These are phyloP conservation scores for Marronus borbonicus DNA, from an alignment of 2,888 invertebrate species.

Conservation along the genomic window DNA sequence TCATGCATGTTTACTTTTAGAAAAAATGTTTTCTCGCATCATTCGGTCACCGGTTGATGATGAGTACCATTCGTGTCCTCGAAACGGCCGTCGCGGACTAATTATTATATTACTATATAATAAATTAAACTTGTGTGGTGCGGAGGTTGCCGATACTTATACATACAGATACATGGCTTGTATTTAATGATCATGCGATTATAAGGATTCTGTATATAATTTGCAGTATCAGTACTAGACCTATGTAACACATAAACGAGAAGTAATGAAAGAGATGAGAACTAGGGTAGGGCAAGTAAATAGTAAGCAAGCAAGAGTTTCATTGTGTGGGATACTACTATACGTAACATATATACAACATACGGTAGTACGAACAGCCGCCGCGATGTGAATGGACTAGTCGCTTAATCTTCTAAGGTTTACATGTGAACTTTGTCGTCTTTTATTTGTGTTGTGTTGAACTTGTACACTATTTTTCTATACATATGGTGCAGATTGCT, in stretches of 20 bases:
- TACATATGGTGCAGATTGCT: constrained; percentile 5
- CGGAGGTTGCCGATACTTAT: no score
- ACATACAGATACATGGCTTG: no score
- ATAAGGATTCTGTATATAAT: not conserved
- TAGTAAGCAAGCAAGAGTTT: constrained; percentile 33
- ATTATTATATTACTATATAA: no score
- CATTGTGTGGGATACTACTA: constrained; percentile 35
- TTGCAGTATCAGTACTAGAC: constrained; percentile 1
- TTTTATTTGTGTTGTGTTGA: constrained; percentile 18
- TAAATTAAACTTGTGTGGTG: no score
- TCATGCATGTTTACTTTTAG: no score
- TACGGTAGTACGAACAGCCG: constrained; percentile 36
- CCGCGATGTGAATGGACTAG: constrained; percentile 42
- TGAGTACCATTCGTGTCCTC: no score
- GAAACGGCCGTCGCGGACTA: no score
- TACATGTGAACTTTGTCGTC: constrained; percentile 19
- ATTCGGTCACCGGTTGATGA: no score
- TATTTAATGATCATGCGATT: not conserved
- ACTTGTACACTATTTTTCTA: constrained; percentile 13
- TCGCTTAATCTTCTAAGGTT: constrained; percentile 22
- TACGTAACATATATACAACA: constrained; percentile 25
- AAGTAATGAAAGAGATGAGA: constrained; percentile 20
- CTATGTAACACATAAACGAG: not conserved
- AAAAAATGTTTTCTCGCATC: no score
- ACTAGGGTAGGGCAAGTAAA: constrained; percentile 38